Evolutionary conservation across 2,888 invertebrate genomes (phyloP), one percentile per base, ranked within the genome.

Genomic region (Maniola hyperantus): DNA sequence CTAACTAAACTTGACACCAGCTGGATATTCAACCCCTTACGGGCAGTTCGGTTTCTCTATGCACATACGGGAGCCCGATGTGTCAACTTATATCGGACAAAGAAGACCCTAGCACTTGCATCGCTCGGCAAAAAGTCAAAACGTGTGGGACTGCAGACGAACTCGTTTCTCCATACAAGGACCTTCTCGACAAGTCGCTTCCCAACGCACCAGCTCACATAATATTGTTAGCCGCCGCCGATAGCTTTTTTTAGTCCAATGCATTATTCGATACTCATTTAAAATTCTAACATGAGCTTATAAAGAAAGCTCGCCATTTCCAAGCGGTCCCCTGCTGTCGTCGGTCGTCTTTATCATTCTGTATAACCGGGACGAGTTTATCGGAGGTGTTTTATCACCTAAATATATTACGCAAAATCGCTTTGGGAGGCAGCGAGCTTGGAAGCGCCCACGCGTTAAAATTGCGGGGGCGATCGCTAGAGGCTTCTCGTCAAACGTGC

Each of bases 231-330:
- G 90, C 85, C 80, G 82, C 81, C 81, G 87, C 84, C 88, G 91
- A 91, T 91, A 90, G 90, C 90, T 92, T 92, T 92, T 92, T 91
- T 91, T 89, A n/a, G 87, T 86, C 86, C 86, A 84, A 91, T 91
- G 91, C 91, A 92, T 92, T 91, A 91, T 92, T 92, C 91, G 91
- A 91, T 89, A 86, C 91, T 91, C 91, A 91, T 92, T 92, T 92
- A 89, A 92, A 92, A 92, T 91, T 91, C 91, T 92, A 92, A 91
- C 90, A 87, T 90, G 87, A 84, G 79, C 91, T 84, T 89, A 88
- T 89, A 89, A 89, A 89, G 89, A 88, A 87, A 89, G 86, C 80
- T 85, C 74, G 90, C 91, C 91, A 91, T 91, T 91, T 90, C 88
- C 81, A 85, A 83, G 76, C 83, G 85, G 81, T 84, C 83, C 85